Evolutionary conservation across 2,797 vertebrate genomes (phyloP), one percentile per base, ranked within the genome.

Genomic region (Myotis vivesi): DNA sequence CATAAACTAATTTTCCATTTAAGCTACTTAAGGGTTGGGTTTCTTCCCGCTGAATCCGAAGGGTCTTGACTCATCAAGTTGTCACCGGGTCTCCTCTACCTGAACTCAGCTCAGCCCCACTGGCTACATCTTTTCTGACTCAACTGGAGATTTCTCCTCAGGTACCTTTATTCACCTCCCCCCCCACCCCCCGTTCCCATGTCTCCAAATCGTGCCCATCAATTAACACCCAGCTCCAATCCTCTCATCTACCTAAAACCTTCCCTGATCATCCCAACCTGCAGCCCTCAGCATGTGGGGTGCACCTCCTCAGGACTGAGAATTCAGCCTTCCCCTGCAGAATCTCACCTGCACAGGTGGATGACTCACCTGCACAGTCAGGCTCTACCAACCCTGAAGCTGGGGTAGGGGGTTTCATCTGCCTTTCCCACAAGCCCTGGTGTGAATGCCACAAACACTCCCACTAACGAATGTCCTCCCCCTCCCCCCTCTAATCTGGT

Each of bases 281-380:
- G 36, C 22, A 38, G 49, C 53, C 44, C 36, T 66, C 33, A 16
- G 69, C 64, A 8, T 23, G 4, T 6, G 8, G 10, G 11, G 33
- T 3, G 36, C 2, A 3, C 4, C 30, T 44, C n/a, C 44, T 62
- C 0, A 6, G 79, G 41, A 17, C 5, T 0, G 0, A 23, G 79
- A 20, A 17, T 46, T 11, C 30, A 3, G 57, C 49, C 80, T 85
- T 38, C 41, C 71, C 57, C 15, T 6, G 46, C 2, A 1, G 38
- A 55, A 46, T 10, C 23, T 19, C 13, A 20, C 80, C n/a, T 11
- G 41, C 79, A 68, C 11, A 23, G 49, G 23, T 20, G 80, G 28
- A 7, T 11, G 33, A 38, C 55, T 38, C 89, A 25, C 11, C 51
- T n/a, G 41, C 51, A 38, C 13, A 72, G 11, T 15, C 19, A 6